Evolutionary conservation across 2,113 vertebrate species (phyloP).

Genomic region (Psittacus erithacus): DNA sequence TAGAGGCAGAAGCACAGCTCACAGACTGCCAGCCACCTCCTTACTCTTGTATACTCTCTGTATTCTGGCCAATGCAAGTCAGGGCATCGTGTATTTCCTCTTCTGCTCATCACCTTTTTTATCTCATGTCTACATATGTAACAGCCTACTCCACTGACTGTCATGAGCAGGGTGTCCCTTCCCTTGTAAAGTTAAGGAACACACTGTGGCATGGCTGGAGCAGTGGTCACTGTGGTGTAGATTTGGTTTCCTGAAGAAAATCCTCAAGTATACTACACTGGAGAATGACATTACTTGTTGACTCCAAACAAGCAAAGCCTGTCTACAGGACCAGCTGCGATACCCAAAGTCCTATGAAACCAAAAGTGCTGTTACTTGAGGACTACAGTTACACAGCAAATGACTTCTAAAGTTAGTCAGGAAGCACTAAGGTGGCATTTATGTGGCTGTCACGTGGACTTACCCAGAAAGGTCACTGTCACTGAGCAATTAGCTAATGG

Average conservation of each 20-base stretch:
- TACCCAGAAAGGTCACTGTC: slow-evolving; percentile 22
- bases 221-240: accelerated
- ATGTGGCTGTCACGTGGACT: slow-evolving; percentile 2
- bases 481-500: slow-evolving; percentile 75
- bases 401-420: slow-evolving; percentile 31
- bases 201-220: background rate
- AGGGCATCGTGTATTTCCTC: background rate
- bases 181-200: background rate
- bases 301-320: background rate
- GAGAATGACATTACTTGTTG: background rate
- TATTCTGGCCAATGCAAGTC: background rate
- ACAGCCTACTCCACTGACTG: background rate
- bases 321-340: background rate
- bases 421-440: slow-evolving; percentile 14
- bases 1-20: background rate
- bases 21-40: background rate
- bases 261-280: background rate
- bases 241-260: background rate
- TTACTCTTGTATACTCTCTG: background rate
- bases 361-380: slow-evolving; percentile 9
- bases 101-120: background rate
- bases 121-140: background rate
- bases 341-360: background rate
- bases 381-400: slow-evolving; percentile 4
- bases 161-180: background rate